phyloP scores from a whole-genome alignment of 2,797 vertebrate species.

The Chaunax sp. region DNA sequence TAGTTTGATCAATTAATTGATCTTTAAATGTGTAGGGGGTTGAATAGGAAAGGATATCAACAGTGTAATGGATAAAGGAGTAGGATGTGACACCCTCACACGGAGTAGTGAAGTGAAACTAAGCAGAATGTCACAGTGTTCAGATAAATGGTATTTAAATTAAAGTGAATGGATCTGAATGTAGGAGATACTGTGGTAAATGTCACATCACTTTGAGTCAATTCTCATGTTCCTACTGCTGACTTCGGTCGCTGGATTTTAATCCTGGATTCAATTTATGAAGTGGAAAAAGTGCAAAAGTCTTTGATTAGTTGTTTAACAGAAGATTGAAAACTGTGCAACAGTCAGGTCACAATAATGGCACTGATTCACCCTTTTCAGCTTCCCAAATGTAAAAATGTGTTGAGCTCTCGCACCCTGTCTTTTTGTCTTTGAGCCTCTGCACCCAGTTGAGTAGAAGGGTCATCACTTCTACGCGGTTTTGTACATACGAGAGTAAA shows the following conservation, averaged over 20 bases:
- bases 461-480: slow-evolving; percentile 1
- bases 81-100: background rate
- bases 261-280: too few species aligned
- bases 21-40: background rate
- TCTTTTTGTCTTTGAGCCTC: background rate
- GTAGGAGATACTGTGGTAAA: background rate
- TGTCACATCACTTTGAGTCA: background rate
- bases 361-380: background rate
- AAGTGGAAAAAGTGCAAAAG: too few species aligned
- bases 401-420: background rate
- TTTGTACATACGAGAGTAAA: background rate
- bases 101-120: background rate
- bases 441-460: background rate
- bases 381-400: background rate
- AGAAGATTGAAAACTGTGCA: background rate
- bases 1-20: slow-evolving; percentile 25
- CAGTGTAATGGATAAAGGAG: slow-evolving; percentile 14
- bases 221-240: background rate
- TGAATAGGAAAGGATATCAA: slow-evolving; percentile 6
- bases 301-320: background rate
- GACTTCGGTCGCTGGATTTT: background rate
- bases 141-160: background rate
- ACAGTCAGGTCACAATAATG: too few species aligned
- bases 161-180: background rate
- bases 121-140: background rate